These are phyloP conservation scores for Germaria angustata DNA, from an alignment of 2,888 invertebrate genomes.

Conservation along the genomic window DNA sequence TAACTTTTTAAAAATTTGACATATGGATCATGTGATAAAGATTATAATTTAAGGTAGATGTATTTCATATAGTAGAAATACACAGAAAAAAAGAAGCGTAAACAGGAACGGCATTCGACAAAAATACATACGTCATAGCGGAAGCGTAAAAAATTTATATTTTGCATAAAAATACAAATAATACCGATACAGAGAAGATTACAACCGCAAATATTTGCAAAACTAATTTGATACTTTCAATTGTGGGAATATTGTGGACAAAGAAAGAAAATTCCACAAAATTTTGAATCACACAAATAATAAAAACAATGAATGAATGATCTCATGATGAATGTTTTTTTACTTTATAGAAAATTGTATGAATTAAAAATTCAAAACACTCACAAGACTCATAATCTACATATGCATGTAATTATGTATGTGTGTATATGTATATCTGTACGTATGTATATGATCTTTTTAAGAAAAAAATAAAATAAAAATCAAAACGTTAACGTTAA, in stretches of 20 bases:
- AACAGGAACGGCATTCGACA: not conserved
- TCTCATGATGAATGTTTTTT: slow-evolving; percentile 6
- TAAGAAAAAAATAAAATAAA: too few species aligned
- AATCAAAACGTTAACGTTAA: too few species aligned
- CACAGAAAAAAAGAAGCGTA: not conserved
- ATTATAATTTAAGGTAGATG: not conserved
- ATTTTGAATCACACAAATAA: slow-evolving; percentile 6
- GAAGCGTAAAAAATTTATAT: slow-evolving; percentile 35
- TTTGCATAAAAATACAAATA: not conserved
- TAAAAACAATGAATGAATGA: slow-evolving; percentile 9
- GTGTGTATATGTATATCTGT: too few species aligned
- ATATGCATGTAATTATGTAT: too few species aligned
- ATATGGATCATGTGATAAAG: slow-evolving; percentile 48
- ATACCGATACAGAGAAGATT: not conserved
- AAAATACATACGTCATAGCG: slow-evolving; percentile 49
- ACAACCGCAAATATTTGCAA: slow-evolving; percentile 45
- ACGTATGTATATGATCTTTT: too few species aligned
- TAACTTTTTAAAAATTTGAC: not conserved
- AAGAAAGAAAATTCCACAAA: not conserved
- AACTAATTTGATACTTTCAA: slow-evolving; percentile 35
- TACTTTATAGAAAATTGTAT: not conserved
- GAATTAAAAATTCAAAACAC: not conserved
- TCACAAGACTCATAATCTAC: not conserved
- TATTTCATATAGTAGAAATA: slow-evolving; percentile 1
- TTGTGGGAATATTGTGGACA: slow-evolving; percentile 25